Conservation (phyloP, 2,797 vertebrate species). For the Lagorchestes hirsutus region DNA sequence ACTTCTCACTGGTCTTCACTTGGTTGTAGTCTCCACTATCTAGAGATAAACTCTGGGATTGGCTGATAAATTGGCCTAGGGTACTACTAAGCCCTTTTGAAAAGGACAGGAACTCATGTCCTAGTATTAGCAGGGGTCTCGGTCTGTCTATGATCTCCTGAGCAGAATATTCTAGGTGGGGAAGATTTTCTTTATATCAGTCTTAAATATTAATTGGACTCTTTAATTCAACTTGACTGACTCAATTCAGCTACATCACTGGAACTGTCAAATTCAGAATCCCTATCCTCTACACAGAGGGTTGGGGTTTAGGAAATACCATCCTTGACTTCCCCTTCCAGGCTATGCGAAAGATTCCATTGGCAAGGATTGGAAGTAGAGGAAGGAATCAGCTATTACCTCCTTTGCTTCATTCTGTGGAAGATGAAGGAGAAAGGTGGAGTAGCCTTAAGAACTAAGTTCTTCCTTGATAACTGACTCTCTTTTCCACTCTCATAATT, state of each 20-base stretch:
- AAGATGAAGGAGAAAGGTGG: background rate
- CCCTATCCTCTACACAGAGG: background rate
- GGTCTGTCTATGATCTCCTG: background rate
- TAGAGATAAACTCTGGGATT: background rate
- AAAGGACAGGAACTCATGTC: background rate
- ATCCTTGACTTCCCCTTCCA: background rate
- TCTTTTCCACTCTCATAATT: background rate
- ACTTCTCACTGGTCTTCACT: background rate
- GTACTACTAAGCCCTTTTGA: background rate
- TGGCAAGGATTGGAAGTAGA: background rate
- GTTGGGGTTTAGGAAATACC: background rate
- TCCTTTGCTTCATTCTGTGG: background rate
- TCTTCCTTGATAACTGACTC: background rate
- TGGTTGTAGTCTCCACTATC: background rate
- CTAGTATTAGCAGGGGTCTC: background rate
- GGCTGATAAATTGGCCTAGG: background rate
- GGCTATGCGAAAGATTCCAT: background rate
- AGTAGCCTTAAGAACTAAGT: background rate
- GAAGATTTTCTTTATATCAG: background rate
- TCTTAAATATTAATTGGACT: background rate
- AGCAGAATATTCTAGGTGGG: background rate
- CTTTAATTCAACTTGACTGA: background rate
- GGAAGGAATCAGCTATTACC: background rate
- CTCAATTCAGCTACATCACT: background rate
- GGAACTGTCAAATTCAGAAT: background rate